Conservation (phyloP, 1,140 invertebrate genomes). For the Drosophila fuyamai region DNA sequence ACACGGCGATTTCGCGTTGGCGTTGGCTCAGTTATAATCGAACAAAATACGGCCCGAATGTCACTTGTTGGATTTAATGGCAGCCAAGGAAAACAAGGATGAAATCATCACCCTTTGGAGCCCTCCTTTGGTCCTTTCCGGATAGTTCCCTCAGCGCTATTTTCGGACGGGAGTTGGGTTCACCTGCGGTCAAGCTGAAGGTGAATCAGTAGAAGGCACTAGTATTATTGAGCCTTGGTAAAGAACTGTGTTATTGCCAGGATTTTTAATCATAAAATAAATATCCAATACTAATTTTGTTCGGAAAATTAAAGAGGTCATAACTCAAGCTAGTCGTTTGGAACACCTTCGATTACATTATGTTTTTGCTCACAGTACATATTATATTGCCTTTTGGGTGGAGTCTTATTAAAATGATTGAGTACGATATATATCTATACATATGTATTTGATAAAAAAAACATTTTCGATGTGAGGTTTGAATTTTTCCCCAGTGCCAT, state of each 20-base stretch:
- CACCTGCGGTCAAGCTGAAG: slow-evolving; percentile 36
- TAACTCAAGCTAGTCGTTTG: too few species aligned
- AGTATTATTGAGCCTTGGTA: not conserved
- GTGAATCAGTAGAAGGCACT: slow-evolving; percentile 23
- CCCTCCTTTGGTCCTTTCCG: slow-evolving; percentile 11
- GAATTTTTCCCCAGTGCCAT: slow-evolving; percentile 6
- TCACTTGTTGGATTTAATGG: slow-evolving; percentile 50
- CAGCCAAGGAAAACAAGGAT: slow-evolving; percentile 24
- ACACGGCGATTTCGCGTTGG: slow-evolving; percentile 52
- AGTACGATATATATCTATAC: too few species aligned
- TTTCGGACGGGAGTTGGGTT: slow-evolving; percentile 11
- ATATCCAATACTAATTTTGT: too few species aligned
- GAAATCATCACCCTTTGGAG: slow-evolving; percentile 23
- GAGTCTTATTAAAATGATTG: too few species aligned
- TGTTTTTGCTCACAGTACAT: too few species aligned
- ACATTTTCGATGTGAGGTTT: too few species aligned
- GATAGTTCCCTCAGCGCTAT: not conserved
- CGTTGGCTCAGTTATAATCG: slow-evolving; percentile 49
- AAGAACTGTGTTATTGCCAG: too few species aligned
- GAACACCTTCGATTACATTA: too few species aligned
- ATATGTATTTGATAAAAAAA: too few species aligned
- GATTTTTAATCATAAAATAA: too few species aligned
- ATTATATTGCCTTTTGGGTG: too few species aligned
- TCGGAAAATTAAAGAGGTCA: too few species aligned
- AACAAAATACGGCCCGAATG: slow-evolving; percentile 50